Evolutionary conservation across 64 coral and sea anemone species (phyloP), one percentile per base, ranked within the genome.

Genomic region (Stichodactyla mertensii): DNA sequence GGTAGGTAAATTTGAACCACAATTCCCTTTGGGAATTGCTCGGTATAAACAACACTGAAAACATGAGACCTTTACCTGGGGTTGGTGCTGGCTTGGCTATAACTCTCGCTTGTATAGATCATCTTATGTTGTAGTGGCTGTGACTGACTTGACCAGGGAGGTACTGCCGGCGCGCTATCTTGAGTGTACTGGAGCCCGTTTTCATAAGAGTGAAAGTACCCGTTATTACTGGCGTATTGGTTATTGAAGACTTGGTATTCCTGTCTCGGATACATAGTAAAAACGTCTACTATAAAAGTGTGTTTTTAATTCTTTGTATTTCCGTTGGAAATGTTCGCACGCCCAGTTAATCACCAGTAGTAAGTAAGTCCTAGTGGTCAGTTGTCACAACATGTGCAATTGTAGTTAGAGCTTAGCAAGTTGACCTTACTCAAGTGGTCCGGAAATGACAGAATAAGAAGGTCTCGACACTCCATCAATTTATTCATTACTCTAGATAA

Each of bases 381-480:
- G 69, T 74, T 74, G 69, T 81, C 78, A 81, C 51, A 81, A 81
- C 78, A 81, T 81, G 78, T 81, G 78, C 78, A 53, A 81, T 81
- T 81, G 78, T 53, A 52, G 36, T 81, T 55, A 19, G 12, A 23
- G 69, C 69, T 74, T 74, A 74, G 69, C 69, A 26, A 81, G 53
- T 81, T 81, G 78, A 81, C 78, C 78, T 81, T 81, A 53, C 51
- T 81, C 51, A 52, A 81, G 78, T 81, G 24, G 5, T 54, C 36
- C 78, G 78, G 78, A 81, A 54, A 81, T 81, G 78, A 81, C 78
- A 20, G 51, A 14, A 51, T 74, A 12, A 53, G 15, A 31, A 55
- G 78, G 78, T 81, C 78, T 81, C 78, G 78, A 81, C 78, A 81
- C 78, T 53, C 78, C 53, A 52, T 81, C 53, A 81, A 53, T 54